A percentile compares a stretch with the other conserved stretches of the same genome.
phyloP scores from a whole-genome alignment of 2,888 invertebrate species.

The Adelphocoris suturalis region DNA sequence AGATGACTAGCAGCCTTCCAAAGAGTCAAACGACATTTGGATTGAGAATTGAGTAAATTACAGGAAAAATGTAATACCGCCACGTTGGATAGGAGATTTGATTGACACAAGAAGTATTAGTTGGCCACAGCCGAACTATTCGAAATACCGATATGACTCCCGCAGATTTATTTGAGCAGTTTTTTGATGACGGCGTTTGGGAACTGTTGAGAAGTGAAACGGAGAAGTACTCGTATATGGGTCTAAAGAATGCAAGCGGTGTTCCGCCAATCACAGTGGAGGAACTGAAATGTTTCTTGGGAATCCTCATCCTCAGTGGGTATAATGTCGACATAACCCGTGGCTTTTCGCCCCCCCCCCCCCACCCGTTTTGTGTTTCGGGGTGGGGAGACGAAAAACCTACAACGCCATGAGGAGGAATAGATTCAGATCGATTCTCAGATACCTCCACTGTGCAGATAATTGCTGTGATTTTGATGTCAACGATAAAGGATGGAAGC shows the following conservation, averaged over 20 bases:
- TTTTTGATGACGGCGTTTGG: not conserved
- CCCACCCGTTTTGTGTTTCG: no score
- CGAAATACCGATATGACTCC: not conserved
- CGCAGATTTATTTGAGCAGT: not conserved
- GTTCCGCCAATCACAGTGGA: not conserved
- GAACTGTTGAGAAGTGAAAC: not conserved
- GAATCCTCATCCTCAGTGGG: slow-evolving; percentile 74
- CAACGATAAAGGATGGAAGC: slow-evolving; percentile 74
- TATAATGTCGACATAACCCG: not conserved
- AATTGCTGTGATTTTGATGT: slow-evolving; percentile 66
- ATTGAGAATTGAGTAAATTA: no score
- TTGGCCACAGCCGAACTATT: not conserved
- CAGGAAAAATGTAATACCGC: no score
- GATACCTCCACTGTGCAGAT: slow-evolving; percentile 73
- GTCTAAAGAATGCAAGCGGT: no score
- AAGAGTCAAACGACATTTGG: no score
- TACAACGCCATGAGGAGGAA: slow-evolving; percentile 74
- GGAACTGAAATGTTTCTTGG: slow-evolving; percentile 73
- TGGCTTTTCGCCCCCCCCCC: no score
- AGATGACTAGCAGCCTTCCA: no score
- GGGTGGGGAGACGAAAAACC: slow-evolving; percentile 65
- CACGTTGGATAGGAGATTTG: no score
- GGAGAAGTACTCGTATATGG: not conserved
- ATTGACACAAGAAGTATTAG: not conserved
- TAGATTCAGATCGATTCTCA: slow-evolving; percentile 69